These are phyloP conservation scores for Hippocampus guttulatus DNA, from an alignment of 2,113 vertebrate species.

Conservation along the genomic window DNA sequence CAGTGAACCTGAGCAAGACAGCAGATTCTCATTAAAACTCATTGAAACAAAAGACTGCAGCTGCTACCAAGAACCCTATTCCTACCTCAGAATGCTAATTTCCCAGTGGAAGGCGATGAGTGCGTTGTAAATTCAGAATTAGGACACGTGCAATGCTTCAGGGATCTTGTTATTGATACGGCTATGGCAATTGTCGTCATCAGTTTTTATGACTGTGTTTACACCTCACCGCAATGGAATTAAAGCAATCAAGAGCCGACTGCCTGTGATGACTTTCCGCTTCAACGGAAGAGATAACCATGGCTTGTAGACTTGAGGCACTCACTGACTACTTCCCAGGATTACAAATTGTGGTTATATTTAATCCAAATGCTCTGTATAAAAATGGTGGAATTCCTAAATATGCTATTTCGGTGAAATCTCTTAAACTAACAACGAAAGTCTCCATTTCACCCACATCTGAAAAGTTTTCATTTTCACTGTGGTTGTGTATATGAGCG, in stretches of 20 bases:
- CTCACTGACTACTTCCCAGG: background rate
- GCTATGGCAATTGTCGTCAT: background rate
- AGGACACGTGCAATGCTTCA: background rate
- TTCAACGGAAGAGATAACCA: background rate
- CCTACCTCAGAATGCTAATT: background rate
- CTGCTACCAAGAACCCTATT: slow-evolving; percentile 6
- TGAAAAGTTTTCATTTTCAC: background rate
- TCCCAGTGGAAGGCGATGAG: background rate
- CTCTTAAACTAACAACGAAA: background rate
- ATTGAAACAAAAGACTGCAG: slow-evolving; percentile 8
- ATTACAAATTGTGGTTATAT: background rate
- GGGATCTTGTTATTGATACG: background rate
- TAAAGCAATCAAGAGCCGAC: background rate
- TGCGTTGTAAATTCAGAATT: background rate
- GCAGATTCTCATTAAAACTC: slow-evolving; percentile 5
- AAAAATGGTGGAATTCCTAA: background rate
- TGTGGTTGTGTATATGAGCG: background rate
- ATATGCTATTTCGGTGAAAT: background rate
- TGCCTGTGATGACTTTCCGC: background rate
- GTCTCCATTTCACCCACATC: background rate
- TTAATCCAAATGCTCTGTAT: background rate
- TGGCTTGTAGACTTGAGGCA: background rate
- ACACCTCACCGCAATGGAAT: background rate
- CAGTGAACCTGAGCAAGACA: slow-evolving; percentile 64
- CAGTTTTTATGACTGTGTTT: background rate